Conservation (phyloP, 2,888 invertebrate species). For the Athripsodes cinereus region DNA sequence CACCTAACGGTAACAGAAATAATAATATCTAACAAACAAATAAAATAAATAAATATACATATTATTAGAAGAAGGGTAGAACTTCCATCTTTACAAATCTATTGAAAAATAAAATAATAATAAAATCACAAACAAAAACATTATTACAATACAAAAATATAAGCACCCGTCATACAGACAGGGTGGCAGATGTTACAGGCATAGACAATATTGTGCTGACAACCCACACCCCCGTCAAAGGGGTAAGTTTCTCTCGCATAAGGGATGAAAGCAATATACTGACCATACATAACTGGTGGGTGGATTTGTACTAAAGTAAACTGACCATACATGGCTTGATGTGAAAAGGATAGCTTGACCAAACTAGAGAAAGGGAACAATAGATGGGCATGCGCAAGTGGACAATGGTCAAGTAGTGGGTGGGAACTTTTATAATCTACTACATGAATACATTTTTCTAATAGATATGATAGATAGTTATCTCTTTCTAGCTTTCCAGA, state of each 20-base stretch:
- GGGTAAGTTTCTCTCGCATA: conserved; percentile 8
- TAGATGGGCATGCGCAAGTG: conserved; percentile 21
- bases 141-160: background rate
- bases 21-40: no score
- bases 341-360: background rate
- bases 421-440: background rate
- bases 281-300: conserved; percentile 12
- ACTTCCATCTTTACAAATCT: no score
- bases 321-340: background rate
- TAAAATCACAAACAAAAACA: conserved; percentile 10
- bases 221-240: conserved; percentile 20
- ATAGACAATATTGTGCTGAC: conserved; percentile 5
- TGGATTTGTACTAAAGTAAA: background rate
- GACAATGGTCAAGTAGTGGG: conserved; percentile 22
- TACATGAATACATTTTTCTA: background rate
- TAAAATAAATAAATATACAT: no score
- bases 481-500: conserved; percentile 3
- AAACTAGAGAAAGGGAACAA: background rate
- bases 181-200: conserved; percentile 13
- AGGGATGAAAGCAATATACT: background rate
- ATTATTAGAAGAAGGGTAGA: no score
- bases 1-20: no score
- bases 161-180: conserved; percentile 8
- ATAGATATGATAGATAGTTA: background rate
- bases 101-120: background rate